These are phyloP conservation scores for Camptogramma bilineatum DNA, from an alignment of 2,888 invertebrate genomes.

Conservation along the genomic window DNA sequence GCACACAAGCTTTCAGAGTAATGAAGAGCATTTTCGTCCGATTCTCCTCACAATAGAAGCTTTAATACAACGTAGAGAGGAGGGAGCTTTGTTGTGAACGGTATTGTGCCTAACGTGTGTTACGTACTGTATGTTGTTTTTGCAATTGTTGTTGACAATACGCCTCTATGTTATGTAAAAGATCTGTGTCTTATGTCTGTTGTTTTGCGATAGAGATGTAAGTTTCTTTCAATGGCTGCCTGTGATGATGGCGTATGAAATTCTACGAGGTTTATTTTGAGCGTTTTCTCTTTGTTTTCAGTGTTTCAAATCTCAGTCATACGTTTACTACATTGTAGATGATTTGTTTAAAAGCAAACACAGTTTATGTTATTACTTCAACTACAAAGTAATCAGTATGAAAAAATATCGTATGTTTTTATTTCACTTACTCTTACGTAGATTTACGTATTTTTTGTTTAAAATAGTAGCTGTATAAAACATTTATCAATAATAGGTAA, in stretches of 20 bases:
- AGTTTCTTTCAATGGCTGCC: constrained; percentile 24
- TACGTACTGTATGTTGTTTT: constrained; percentile 75
- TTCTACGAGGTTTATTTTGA: background rate
- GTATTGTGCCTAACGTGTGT: constrained; percentile 79
- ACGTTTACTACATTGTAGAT: background rate
- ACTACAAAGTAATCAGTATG: too few relatives aligned
- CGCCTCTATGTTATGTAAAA: constrained; percentile 54
- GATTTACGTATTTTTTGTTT: too few relatives aligned
- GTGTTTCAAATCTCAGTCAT: background rate
- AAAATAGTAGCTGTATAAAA: too few relatives aligned
- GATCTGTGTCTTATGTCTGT: constrained; percentile 56
- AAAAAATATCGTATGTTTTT: too few relatives aligned
- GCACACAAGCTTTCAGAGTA: constrained; percentile 86
- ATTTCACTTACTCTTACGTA: too few relatives aligned
- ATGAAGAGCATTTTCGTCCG: constrained; percentile 87
- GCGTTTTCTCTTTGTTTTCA: constrained; percentile 2
- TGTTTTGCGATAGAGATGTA: constrained; percentile 44
- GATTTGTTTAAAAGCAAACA: too few relatives aligned
- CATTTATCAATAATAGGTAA: too few relatives aligned
- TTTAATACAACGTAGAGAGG: constrained; percentile 84
- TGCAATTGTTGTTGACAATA: constrained; percentile 75
- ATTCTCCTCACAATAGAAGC: constrained; percentile 80
- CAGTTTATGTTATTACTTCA: too few relatives aligned
- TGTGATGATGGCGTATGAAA: constrained; percentile 12
- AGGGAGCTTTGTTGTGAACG: constrained; percentile 74